Base-by-base conservation (phyloP, 1,140 invertebrate species). In the Ylistrum balloti region DNA sequence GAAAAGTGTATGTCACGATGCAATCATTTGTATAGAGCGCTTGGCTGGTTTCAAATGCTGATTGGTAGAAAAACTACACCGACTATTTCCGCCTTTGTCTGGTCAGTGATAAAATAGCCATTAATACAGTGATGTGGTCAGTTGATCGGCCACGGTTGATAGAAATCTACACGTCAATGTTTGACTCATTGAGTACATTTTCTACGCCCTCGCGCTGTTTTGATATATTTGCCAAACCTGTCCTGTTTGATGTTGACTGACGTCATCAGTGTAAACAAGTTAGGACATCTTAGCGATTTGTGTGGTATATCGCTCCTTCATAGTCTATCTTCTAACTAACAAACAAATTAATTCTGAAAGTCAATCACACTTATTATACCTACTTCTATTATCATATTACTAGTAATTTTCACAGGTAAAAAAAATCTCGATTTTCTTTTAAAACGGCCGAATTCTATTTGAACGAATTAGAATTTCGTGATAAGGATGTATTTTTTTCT, bases 91-190 rank as follows among this genome's bases (percentile, higher is more conserved):
- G 22, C n/a, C 56, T 74, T 74, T 5, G 56, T 74, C 56, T 13
- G 56, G n/a, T 28, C 56, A 74, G 56, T n/a, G n/a, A 74, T 74
- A 28, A 74, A 74, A 74, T 28, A 74, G n/a, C n/a, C 56, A 74
- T 74, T 5, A 74, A n/a, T 9, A 5, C 56, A 74, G 11, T 13
- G 35, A 38, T 38, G 35, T 38, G 35, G 35, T 38, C 35, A 38
- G 35, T 38, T 38, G 35, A 38, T 28, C 56, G 5, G n/a, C 28
- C 22, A 74, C 56, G n/a, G 22, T 28, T 74, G 56, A n/a, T 3
- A 28, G 56, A 17, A 74, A 74, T 28, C 56, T 74, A 74, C 56
- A n/a, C 13, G 35, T 74, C 3, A 5, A 74, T 28, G 17, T 28
- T 45, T 45, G 41, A 45, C 41, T 45, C 56, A 28, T 28, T 28